Evolutionary conservation across 2,888 invertebrate genomes (phyloP).

Genomic region (Tenthredo mesomela): DNA sequence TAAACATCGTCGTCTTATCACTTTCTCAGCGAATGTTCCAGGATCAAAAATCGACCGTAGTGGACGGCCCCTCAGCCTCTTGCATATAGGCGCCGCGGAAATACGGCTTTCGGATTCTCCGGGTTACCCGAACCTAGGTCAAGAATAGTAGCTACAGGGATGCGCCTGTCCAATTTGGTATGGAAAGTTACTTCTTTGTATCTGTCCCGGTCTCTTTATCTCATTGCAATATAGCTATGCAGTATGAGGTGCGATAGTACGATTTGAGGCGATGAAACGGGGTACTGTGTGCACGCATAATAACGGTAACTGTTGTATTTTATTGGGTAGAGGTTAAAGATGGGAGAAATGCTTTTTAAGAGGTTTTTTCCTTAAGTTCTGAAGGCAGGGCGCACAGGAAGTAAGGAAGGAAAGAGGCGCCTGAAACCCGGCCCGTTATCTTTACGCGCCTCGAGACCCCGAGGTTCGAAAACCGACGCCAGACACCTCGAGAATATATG

Average conservation of each 20-base stretch:
- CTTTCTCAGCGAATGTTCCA: not conserved
- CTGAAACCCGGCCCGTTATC: slow-evolving; percentile 32
- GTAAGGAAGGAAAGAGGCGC: slow-evolving; percentile 30
- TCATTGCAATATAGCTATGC: not conserved
- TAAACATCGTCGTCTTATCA: not conserved
- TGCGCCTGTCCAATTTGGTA: not conserved
- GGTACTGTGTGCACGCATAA: not conserved
- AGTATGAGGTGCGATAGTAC: not conserved
- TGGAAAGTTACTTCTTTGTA: not conserved
- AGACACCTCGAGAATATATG: slow-evolving; percentile 14
- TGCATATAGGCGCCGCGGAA: not conserved
- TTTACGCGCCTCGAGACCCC: slow-evolving; percentile 4
- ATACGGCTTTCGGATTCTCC: not conserved
- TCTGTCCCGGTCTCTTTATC: not conserved
- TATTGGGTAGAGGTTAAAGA: not conserved
- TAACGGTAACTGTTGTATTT: slow-evolving; percentile 22
- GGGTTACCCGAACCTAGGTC: slow-evolving; percentile 20
- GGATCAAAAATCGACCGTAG: not conserved
- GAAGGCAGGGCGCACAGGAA: not conserved
- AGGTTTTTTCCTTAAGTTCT: not conserved
- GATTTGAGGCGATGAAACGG: not conserved
- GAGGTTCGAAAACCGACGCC: not conserved
- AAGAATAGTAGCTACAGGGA: slow-evolving; percentile 29
- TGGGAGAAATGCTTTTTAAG: not conserved
- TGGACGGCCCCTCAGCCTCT: not conserved